These are phyloP conservation scores for Numida meleagris DNA, from an alignment of 2,113 vertebrate genomes.

Conservation along the genomic window DNA sequence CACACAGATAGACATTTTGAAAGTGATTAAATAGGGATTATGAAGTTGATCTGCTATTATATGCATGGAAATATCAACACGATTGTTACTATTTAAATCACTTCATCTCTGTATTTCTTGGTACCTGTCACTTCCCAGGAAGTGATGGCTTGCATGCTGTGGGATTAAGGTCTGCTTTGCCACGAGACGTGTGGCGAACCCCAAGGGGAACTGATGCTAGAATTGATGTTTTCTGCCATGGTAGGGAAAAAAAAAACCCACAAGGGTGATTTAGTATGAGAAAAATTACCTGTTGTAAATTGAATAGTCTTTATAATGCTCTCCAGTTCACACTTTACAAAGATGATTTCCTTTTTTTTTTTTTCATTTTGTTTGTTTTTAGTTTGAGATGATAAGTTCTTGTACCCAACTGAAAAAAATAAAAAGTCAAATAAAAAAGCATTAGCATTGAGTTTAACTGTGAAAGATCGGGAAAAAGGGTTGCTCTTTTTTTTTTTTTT, in stretches of 20 bases:
- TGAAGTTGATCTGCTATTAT: neutral
- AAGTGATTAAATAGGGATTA: neutral
- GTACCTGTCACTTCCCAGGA: neutral
- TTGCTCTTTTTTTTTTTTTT: neutral
- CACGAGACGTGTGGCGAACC: neutral
- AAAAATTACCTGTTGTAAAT: neutral
- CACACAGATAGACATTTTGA: neutral
- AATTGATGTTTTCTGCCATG: neutral
- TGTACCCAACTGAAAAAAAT: neutral
- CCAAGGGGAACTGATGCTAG: neutral
- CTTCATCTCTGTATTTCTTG: neutral
- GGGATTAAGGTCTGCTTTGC: neutral
- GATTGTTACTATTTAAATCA: neutral
- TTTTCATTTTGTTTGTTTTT: neutral
- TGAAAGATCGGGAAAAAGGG: neutral
- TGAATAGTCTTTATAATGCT: neutral
- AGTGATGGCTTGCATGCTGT: neutral
- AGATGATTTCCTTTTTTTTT: neutral
- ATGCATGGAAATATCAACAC: neutral
- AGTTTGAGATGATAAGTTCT: neutral
- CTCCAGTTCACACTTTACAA: neutral
- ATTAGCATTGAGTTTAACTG: neutral
- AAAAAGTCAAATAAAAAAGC: neutral
- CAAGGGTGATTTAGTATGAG: neutral
- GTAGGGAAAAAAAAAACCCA: neutral